phyloP scores from a whole-genome alignment of 2,888 invertebrate genomes.

The Neocrepidodera transversa region DNA sequence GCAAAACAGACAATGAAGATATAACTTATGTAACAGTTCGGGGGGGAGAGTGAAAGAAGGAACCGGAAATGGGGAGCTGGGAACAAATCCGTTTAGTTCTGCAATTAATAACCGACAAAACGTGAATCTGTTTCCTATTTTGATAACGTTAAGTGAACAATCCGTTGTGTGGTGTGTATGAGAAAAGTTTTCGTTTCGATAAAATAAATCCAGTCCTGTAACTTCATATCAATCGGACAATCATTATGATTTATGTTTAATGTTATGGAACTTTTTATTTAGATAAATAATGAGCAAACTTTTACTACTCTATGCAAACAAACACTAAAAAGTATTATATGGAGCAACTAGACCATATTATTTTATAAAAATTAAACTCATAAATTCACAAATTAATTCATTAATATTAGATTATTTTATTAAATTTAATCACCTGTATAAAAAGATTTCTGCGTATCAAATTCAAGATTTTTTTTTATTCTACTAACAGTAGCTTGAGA shows the following conservation, averaged over 20 bases:
- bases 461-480: too few relatives aligned
- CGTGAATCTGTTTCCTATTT: conserved; percentile 47
- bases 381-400: too few relatives aligned
- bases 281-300: too few relatives aligned
- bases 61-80: conserved; percentile 25
- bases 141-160: conserved; percentile 48
- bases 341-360: too few relatives aligned
- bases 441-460: too few relatives aligned
- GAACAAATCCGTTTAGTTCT: conserved; percentile 45
- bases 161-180: conserved; percentile 25
- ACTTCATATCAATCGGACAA: conserved; percentile 1
- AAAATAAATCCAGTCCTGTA: neutral
- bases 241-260: conserved; percentile 6
- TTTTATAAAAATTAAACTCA: too few relatives aligned
- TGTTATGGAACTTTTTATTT: too few relatives aligned
- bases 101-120: conserved; percentile 45
- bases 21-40: conserved; percentile 34
- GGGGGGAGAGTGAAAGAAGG: conserved; percentile 28
- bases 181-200: conserved; percentile 19
- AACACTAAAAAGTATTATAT: too few relatives aligned
- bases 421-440: too few relatives aligned
- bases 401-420: too few relatives aligned
- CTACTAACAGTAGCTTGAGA: too few relatives aligned
- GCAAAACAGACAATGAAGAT: conserved; percentile 40
- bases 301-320: too few relatives aligned